Evolutionary conservation across 35 echinoderm and acorn worm species (phyloP), one percentile per base, ranked within the genome.

Genomic region (Acanthaster planci): DNA sequence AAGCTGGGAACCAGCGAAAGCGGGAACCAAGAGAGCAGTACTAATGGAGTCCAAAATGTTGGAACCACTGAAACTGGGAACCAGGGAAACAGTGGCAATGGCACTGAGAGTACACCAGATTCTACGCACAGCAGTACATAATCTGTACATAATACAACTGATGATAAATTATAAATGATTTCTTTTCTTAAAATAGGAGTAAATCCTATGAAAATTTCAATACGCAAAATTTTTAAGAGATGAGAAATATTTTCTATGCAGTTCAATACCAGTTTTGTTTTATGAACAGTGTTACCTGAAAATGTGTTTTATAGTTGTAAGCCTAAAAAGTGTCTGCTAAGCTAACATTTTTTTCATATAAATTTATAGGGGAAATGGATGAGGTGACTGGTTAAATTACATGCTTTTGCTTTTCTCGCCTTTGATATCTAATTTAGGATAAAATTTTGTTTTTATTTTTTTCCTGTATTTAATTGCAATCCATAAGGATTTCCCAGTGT

Each of bases 51-150:
- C 42, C 42, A 47, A 47, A 47, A 47, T 12, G 42, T 47, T 47
- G 64, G 34, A 9, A 29, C 64, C 26, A 29, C 21, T 72, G 64
- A 72, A 72, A 30, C 2, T 72, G 34, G 64, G 23, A 35, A 72
- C 64, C 64, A 72, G 64, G 64, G 34, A 31, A 72, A 10, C 34
- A 72, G 26, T 72, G n/a, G n/a, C n/a, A 72, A 72, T 72, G 34
- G 64, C 30, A 34, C 30, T 34, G 34, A 35, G 29, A 72, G 30
- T 9, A 23, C 34, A 14, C 23, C 64, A 26, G 64, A 72, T 72
- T 26, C 64, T 31, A 72, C 64, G 26, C 64, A 72, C 21, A 72
- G 34, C 34, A 34, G 64, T 31, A 72, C 64, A 29, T 72, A 72
- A 72, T 72, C 14, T 72, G 64, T 34, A 72, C 18, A 23, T 26